Conservation (phyloP, 2,888 invertebrate species). For the Lasioglossum leucozonium region DNA sequence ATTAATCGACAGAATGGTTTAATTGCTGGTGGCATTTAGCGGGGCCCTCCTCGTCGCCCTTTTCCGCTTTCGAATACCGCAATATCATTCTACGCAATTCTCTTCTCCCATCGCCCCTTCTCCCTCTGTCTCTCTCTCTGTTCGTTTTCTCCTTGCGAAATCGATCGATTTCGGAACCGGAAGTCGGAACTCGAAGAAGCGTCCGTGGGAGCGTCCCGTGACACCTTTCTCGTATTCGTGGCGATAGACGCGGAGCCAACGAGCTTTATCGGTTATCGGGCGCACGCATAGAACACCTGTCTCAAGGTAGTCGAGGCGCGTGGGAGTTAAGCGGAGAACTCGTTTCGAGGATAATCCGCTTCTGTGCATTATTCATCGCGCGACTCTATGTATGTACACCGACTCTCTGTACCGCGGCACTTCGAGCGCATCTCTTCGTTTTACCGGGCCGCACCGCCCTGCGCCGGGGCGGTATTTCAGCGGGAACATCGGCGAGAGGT, state of each 20-base stretch:
- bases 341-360: slow-evolving; percentile 78
- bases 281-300: slow-evolving; percentile 69
- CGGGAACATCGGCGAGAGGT: not conserved
- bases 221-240: not conserved
- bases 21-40: slow-evolving; percentile 72
- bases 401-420: slow-evolving; percentile 35
- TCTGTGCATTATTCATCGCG: slow-evolving; percentile 62
- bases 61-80: slow-evolving; percentile 29
- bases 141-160: slow-evolving; percentile 24
- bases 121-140: slow-evolving; percentile 10
- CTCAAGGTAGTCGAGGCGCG: slow-evolving; percentile 71
- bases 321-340: slow-evolving; percentile 79
- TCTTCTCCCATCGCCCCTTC: not conserved
- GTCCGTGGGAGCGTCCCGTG: not conserved
- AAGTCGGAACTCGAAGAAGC: not conserved
- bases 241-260: not conserved
- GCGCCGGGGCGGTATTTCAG: not conserved
- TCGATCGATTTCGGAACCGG: not conserved
- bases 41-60: slow-evolving; percentile 26
- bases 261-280: slow-evolving; percentile 60
- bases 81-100: slow-evolving; percentile 15
- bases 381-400: slow-evolving; percentile 27
- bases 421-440: slow-evolving; percentile 49
- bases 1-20: slow-evolving; percentile 70
- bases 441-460: not conserved